Conservation (phyloP, 2,797 vertebrate species). For the Sebastes cheni region DNA sequence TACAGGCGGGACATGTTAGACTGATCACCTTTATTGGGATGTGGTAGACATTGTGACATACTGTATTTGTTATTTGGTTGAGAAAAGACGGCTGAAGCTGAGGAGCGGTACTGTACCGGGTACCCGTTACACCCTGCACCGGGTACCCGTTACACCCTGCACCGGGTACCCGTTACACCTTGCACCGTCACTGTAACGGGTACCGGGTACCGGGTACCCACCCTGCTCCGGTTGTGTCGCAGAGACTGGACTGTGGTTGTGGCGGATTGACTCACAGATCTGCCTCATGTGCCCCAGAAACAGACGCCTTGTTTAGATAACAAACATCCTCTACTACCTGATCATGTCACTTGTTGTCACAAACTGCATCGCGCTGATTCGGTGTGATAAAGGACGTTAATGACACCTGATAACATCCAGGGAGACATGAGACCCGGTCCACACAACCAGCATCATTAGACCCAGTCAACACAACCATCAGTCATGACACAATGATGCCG, state of each 20-base stretch:
- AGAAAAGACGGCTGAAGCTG: background rate
- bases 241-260: slow-evolving; percentile 27
- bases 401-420: background rate
- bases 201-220: background rate
- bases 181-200: too few relatives aligned
- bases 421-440: background rate
- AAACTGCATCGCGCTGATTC: background rate
- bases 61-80: background rate
- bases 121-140: background rate
- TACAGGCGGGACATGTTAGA: background rate
- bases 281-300: slow-evolving; percentile 24
- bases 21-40: rapidly evolving
- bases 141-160: background rate
- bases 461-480: background rate
- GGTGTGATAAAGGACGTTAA: background rate
- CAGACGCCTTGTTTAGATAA: background rate
- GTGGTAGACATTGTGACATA: too few relatives aligned
- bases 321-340: background rate
- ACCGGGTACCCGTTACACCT: background rate
- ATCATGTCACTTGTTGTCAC: background rate
- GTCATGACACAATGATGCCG: too few relatives aligned
- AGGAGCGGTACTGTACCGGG: background rate
- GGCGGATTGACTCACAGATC: slow-evolving; percentile 11
- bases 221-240: slow-evolving; percentile 32
- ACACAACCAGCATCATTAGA: too few relatives aligned